phyloP scores from a whole-genome alignment of 2,113 vertebrate species.

The Rhea pennata region DNA sequence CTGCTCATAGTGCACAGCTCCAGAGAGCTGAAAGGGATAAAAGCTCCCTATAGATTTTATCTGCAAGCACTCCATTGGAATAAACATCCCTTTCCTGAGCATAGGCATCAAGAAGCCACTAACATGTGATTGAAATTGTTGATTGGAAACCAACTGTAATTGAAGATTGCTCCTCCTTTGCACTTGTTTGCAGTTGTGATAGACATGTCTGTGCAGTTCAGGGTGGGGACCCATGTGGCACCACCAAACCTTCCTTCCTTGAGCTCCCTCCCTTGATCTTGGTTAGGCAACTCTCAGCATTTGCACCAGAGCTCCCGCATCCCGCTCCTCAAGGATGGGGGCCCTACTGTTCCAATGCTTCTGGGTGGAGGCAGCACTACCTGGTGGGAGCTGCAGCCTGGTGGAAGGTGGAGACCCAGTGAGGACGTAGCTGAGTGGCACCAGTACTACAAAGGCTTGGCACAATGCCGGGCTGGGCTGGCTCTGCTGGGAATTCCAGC shows the following conservation, averaged over 20 bases:
- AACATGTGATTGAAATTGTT: too few species aligned
- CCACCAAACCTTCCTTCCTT: neutral
- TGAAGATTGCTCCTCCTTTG: neutral
- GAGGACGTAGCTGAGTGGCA: neutral
- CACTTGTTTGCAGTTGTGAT: neutral
- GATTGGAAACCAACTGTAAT: too few species aligned
- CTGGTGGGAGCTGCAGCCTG: neutral
- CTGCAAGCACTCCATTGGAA: neutral
- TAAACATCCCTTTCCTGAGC: neutral
- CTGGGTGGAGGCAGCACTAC: neutral
- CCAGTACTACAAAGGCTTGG: neutral
- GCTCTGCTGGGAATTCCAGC: neutral
- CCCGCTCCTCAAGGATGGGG: neutral
- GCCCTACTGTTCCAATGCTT: neutral
- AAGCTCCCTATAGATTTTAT: neutral
- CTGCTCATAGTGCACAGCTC: neutral
- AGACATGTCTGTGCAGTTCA: neutral
- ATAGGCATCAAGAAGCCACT: neutral
- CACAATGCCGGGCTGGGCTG: rapidly evolving
- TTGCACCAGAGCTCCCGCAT: neutral
- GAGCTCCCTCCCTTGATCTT: neutral
- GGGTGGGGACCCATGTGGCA: neutral
- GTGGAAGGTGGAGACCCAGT: neutral
- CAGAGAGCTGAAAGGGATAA: neutral
- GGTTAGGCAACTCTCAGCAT: too few species aligned